phyloP scores from a whole-genome alignment of 2,888 invertebrate species.

The Latrodectus hesperus region DNA sequence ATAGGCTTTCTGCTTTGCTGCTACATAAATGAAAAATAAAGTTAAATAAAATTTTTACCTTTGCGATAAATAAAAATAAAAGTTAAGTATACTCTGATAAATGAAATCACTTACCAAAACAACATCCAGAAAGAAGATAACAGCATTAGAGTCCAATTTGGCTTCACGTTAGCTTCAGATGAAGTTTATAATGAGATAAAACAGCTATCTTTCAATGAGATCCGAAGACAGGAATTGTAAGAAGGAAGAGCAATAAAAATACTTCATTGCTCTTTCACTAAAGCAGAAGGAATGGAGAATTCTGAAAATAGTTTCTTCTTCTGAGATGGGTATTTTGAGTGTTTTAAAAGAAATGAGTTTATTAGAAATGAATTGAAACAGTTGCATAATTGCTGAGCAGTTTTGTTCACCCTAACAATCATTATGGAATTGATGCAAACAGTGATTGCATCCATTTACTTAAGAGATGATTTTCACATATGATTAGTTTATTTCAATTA shows the following conservation, averaged over 20 bases:
- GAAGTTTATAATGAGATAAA: slow-evolving; percentile 59
- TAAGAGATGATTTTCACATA: too few species aligned
- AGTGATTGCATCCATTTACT: too few species aligned
- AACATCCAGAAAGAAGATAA: slow-evolving; percentile 45
- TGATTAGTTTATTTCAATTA: too few species aligned
- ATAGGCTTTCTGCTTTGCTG: not conserved
- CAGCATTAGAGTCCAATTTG: slow-evolving; percentile 56
- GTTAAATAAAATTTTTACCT: slow-evolving; percentile 24
- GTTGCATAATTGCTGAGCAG: not conserved
- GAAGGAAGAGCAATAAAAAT: slow-evolving; percentile 27
- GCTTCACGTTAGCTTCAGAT: slow-evolving; percentile 39
- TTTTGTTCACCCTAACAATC: not conserved
- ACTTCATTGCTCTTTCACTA: not conserved
- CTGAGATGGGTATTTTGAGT: not conserved
- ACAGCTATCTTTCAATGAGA: slow-evolving; percentile 29
- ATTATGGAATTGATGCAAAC: too few species aligned
- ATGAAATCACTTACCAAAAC: slow-evolving; percentile 60
- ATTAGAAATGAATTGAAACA: slow-evolving; percentile 2
- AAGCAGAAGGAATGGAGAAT: not conserved
- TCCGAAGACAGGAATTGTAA: slow-evolving; percentile 29
- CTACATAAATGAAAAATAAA: slow-evolving; percentile 8
- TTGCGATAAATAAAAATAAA: slow-evolving; percentile 41
- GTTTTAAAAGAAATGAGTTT: not conserved
- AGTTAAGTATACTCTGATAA: slow-evolving; percentile 56
- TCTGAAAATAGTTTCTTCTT: not conserved